phyloP scores from a whole-genome alignment of 2,113 vertebrate genomes.

The Probosciger aterrimus region DNA sequence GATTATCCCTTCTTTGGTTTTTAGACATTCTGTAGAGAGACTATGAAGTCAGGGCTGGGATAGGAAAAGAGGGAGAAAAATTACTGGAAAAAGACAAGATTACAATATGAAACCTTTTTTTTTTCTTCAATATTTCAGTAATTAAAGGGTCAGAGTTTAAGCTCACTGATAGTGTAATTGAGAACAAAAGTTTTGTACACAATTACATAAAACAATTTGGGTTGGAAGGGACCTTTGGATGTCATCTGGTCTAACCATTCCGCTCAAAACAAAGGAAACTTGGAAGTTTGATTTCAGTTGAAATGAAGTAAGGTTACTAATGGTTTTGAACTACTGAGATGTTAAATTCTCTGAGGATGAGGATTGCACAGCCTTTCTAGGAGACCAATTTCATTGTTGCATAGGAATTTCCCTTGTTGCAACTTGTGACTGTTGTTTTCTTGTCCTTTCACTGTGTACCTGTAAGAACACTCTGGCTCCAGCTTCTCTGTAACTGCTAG shows the following conservation, averaged over 20 bases:
- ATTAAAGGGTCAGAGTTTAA: background rate
- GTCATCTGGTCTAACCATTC: background rate
- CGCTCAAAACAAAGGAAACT: background rate
- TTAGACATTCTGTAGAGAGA: background rate
- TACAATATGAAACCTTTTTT: background rate
- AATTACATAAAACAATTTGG: background rate
- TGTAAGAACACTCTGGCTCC: background rate
- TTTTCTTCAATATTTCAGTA: background rate
- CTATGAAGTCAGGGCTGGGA: rapidly evolving
- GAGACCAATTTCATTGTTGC: background rate
- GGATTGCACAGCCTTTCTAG: background rate
- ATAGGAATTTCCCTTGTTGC: background rate
- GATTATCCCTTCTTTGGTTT: background rate
- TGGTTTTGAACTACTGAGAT: rapidly evolving
- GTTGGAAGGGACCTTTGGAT: background rate
- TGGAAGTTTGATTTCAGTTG: background rate
- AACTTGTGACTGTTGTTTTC: background rate
- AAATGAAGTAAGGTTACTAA: background rate
- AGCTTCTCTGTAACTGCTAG: background rate
- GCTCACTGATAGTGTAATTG: background rate
- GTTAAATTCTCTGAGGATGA: background rate
- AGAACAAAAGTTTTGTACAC: background rate
- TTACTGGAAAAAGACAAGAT: background rate
- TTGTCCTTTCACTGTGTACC: background rate
- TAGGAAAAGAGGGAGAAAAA: background rate